phyloP scores from a whole-genome alignment of 2,113 vertebrate species.

The Elephantulus edwardii region DNA sequence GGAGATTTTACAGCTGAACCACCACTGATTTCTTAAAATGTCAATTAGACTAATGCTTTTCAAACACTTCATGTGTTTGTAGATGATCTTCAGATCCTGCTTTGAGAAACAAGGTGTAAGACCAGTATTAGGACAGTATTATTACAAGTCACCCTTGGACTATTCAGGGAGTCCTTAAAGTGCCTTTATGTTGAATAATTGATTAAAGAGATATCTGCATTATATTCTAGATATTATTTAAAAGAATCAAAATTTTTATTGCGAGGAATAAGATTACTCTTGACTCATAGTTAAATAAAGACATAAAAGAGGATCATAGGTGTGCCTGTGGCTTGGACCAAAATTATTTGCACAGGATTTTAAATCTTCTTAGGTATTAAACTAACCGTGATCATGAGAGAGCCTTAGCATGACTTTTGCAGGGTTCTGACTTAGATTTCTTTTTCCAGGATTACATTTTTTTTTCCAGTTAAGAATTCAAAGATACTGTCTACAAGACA shows the following conservation, averaged over 20 bases:
- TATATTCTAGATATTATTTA: background rate
- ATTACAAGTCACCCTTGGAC: background rate
- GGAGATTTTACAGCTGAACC: background rate
- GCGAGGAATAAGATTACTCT: background rate
- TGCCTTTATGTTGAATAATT: background rate
- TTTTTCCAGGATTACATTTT: constrained; percentile 36
- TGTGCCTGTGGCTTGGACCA: background rate
- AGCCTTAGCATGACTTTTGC: constrained; percentile 4
- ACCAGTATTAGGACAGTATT: background rate
- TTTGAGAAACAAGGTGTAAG: background rate
- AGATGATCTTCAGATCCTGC: background rate
- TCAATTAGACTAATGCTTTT: background rate
- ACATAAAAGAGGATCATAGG: background rate
- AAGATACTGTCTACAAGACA: constrained; percentile 9
- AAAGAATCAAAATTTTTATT: background rate
- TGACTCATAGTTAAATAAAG: background rate
- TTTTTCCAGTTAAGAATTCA: constrained; percentile 29
- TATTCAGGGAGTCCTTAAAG: background rate
- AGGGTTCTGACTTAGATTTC: constrained; percentile 33
- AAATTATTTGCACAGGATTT: background rate
- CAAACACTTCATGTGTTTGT: background rate
- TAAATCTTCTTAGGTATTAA: background rate
- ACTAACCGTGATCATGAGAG: background rate
- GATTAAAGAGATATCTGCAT: background rate
- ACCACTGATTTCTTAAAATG: background rate